A percentile compares a stretch with the other conserved stretches of the same genome.
These are phyloP conservation scores for Mormyrus hasselquistii DNA, from an alignment of 2,797 vertebrate species.

Conservation along the genomic window DNA sequence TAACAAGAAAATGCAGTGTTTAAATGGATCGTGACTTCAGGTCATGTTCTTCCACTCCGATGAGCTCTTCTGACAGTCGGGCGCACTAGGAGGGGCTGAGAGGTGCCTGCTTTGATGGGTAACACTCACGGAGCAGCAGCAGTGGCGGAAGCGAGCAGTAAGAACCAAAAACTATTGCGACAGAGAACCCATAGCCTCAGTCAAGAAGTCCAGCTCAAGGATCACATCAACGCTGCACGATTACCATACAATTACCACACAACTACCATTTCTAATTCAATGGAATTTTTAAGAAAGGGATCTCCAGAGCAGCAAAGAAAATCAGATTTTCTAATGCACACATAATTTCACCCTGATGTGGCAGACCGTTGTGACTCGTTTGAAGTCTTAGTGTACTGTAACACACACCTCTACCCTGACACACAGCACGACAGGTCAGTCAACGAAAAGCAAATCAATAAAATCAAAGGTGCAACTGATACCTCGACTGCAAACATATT, in stretches of 20 bases:
- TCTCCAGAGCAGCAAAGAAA: neutral
- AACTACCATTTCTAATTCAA: neutral
- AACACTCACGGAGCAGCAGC: neutral
- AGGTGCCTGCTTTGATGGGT: neutral
- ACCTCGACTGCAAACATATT: neutral
- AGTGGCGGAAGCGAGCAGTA: neutral
- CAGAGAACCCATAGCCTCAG: neutral
- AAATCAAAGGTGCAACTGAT: neutral
- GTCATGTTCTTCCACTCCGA: neutral
- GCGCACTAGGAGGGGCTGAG: neutral
- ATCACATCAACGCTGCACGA: neutral
- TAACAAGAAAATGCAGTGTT: neutral
- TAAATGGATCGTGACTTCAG: neutral
- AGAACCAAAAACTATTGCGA: neutral
- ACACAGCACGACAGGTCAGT: neutral
- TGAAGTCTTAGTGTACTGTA: too few relatives aligned
- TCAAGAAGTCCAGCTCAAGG: neutral
- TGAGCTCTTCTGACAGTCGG: neutral
- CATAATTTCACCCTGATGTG: neutral
- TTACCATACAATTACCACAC: neutral
- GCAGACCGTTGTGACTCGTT: neutral
- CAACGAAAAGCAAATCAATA: neutral
- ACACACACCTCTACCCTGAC: neutral
- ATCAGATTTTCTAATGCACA: neutral
- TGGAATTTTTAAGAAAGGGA: neutral